Evolutionary conservation across 2,113 vertebrate genomes (phyloP), one percentile per base, ranked within the genome.

Genomic region (Notothenia coriiceps): DNA sequence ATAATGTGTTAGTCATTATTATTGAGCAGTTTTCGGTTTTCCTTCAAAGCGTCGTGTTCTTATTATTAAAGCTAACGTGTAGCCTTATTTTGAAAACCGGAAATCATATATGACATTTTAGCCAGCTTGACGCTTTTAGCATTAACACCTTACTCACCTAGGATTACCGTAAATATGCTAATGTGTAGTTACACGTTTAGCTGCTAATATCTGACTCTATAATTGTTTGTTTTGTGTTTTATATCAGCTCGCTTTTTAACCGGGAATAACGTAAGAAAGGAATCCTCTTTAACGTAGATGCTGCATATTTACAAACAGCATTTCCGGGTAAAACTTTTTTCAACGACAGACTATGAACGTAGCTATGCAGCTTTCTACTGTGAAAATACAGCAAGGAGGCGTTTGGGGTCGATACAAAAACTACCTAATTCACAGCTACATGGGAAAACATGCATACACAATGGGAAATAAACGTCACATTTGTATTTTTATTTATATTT

Each of bases 211-310:
- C 29, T 4, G 29, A 29, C 29, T 29, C 29, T 3, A 29, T 29
- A 29, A 29, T 29, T 29, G 29, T 29, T 29, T 29, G 29, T 29
- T 29, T 29, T 29, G 29, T 29, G 3, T 29, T 29, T 29, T 13
- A n/a, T 43, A 18, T 40, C 7, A 22, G n/a, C 20, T 6, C 8
- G 4, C 43, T 46, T 61, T 44, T 71, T 67, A 52, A 49, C 64
- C 10, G 35, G 5, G 50, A 7, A 49, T n/a, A 5, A 7, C 5
- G 54, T 49, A 44, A 54, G 61, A 51, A 15, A 10, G 18, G 51
- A 70, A 66, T 57, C 75, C 77, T 69, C 78, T 67, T 50, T n/a
- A 83, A 88, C 88, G 81, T 81, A 83, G 82, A 79, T 88, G 82
- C 74, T 81, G 82, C 82, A 81, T 33, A 29, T 29, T 29, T 29